Conservation (phyloP, 2,113 vertebrate genomes). For the Callorhinus ursinus region DNA sequence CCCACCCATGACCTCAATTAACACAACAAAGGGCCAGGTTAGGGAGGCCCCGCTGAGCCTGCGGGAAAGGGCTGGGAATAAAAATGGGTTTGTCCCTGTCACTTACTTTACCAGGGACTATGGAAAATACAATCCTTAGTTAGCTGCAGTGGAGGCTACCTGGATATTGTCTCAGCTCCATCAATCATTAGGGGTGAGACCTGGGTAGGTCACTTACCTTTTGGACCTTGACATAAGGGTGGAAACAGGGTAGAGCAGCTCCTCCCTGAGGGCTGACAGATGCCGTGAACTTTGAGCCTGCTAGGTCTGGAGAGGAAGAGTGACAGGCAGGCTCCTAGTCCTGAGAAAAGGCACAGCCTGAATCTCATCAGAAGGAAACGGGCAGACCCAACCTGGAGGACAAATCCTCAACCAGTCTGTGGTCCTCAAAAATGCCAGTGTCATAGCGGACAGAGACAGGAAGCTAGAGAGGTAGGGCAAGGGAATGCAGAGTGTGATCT, state of each 20-base stretch:
- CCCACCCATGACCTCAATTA: background rate
- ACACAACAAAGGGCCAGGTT: background rate
- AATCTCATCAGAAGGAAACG: background rate
- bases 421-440: background rate
- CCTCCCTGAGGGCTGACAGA: background rate
- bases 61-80: background rate
- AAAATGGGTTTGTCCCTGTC: background rate
- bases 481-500: background rate
- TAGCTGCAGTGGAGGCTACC: background rate
- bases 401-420: background rate
- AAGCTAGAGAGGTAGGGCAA: background rate
- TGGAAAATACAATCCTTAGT: background rate
- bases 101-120: background rate
- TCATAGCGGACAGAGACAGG: background rate
- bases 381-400: background rate
- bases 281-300: background rate
- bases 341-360: background rate
- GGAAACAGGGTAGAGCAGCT: background rate
- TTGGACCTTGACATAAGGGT: background rate
- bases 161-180: background rate
- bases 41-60: background rate
- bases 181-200: background rate
- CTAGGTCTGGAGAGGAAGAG: background rate
- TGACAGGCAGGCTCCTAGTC: background rate
- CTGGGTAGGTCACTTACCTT: background rate